Base-by-base conservation (phyloP, 2,888 invertebrate species). In the Adela reaumurella region DNA sequence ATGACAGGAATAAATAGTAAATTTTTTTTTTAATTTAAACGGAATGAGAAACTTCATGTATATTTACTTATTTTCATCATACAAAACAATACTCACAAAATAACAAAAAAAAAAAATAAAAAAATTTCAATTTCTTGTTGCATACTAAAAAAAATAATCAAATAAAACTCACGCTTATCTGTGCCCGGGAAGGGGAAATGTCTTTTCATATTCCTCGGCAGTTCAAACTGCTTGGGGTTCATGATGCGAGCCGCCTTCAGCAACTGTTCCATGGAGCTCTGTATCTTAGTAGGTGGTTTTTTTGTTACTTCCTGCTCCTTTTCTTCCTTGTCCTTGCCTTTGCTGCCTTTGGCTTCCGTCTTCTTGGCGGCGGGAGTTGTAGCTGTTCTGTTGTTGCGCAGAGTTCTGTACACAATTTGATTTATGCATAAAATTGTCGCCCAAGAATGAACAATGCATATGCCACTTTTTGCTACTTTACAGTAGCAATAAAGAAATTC, bases 181-280 rank as follows among this genome's bases (percentile, higher is more conserved):
- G 88, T 88, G 2, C 93, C 93, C 1, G 93, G 92, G 63, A 94
- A 92, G 47, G 85, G 81, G 52, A 87, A 86, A 19, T 89, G 87
- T 56, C 91, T 74, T 55, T 84, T 83, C 73, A 94, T 83, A 60
- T 94, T 92, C 46, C 85, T 76, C 0, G 96, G 94, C 58, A 97
- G 71, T 60, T 92, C 89, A 69, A 96, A 97, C 71, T 96, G 94
- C 57, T 83, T 85, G 0, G 97, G 96, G 77, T 97, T 97, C 70
- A 92, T 83, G 51, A 90, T 78, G 56, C 85, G 86, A 2, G 94
- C 95, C 0, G 92, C 93, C 58, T 89, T 83, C 47, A 93, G 89
- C 17, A 96, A 74, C 43, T 89, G 81, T 59, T 91, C 88, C 65
- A 96, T 81, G 1, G 93, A 88, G 45, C 84, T 83, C 6, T 11